Conservation (phyloP, 2,888 invertebrate genomes). For the Eledona agricola region DNA sequence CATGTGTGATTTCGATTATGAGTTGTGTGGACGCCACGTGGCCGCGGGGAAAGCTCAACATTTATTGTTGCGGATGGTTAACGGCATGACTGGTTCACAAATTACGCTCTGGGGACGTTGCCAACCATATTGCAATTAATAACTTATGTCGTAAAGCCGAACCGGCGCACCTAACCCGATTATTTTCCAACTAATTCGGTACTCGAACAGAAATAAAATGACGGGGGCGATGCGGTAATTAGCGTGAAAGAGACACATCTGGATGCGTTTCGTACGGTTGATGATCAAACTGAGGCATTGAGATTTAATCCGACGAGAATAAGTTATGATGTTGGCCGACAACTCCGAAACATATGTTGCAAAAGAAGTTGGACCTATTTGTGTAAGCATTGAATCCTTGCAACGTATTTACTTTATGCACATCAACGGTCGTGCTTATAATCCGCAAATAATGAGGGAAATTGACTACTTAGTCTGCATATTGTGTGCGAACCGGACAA, state of each 20-base stretch:
- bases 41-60: conserved; percentile 16
- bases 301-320: conserved; percentile 20
- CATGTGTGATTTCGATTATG: conserved; percentile 36
- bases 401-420: conserved; percentile 34
- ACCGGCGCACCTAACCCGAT: conserved; percentile 21
- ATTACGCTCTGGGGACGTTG: conserved; percentile 33
- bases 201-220: conserved; percentile 14
- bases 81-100: conserved; percentile 24
- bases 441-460: conserved; percentile 40
- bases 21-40: conserved; percentile 22
- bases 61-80: conserved; percentile 35
- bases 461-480: conserved; percentile 27
- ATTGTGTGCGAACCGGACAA: conserved; percentile 22
- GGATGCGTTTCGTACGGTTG: conserved; percentile 1
- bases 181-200: conserved; percentile 19
- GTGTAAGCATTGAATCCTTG: conserved; percentile 26
- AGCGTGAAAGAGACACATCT: conserved; percentile 3
- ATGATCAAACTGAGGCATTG: background rate
- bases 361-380: no score
- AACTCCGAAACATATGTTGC: conserved; percentile 22
- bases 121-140: conserved; percentile 33
- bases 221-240: conserved; percentile 13
- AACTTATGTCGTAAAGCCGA: conserved; percentile 28
- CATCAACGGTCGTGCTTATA: conserved; percentile 36
- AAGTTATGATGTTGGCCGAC: conserved; percentile 33